These are phyloP conservation scores for Sebastolobus alascanus DNA, from an alignment of 2,797 vertebrate genomes.

Conservation along the genomic window DNA sequence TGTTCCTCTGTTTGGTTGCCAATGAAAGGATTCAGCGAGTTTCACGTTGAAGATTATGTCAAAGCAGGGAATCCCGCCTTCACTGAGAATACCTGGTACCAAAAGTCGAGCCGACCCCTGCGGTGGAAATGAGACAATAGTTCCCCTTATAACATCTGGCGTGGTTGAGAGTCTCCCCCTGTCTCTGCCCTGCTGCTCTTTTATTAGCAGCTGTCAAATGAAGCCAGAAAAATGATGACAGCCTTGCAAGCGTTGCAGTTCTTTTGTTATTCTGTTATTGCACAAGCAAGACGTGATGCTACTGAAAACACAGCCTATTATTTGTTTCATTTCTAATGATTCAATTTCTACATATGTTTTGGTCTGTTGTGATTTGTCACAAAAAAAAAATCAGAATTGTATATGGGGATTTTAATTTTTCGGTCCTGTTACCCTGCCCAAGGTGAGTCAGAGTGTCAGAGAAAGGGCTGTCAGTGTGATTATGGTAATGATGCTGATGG, in stretches of 20 bases:
- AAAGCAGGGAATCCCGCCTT: too few species aligned
- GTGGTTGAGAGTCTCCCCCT: background rate
- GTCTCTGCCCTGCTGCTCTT: background rate
- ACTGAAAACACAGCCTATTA: background rate
- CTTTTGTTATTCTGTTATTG: background rate
- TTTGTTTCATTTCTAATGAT: background rate
- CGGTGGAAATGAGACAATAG: background rate
- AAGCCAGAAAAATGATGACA: background rate
- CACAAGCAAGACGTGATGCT: background rate
- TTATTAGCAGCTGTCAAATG: background rate
- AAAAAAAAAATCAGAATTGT: background rate
- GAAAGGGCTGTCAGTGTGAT: conserved; percentile 50
- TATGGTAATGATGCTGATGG: conserved; percentile 46
- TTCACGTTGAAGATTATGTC: too few species aligned
- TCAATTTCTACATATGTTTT: background rate
- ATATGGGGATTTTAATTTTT: background rate
- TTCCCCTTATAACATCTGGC: background rate
- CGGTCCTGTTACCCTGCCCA: background rate
- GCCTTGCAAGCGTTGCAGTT: background rate
- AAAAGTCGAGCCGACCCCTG: background rate
- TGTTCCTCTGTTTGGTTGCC: too few species aligned
- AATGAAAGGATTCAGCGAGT: too few species aligned
- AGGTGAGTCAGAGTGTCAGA: conserved; percentile 26
- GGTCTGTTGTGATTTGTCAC: background rate
- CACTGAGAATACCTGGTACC: background rate